phyloP scores from a whole-genome alignment of 2,888 invertebrate genomes.

The Phania funesta region DNA sequence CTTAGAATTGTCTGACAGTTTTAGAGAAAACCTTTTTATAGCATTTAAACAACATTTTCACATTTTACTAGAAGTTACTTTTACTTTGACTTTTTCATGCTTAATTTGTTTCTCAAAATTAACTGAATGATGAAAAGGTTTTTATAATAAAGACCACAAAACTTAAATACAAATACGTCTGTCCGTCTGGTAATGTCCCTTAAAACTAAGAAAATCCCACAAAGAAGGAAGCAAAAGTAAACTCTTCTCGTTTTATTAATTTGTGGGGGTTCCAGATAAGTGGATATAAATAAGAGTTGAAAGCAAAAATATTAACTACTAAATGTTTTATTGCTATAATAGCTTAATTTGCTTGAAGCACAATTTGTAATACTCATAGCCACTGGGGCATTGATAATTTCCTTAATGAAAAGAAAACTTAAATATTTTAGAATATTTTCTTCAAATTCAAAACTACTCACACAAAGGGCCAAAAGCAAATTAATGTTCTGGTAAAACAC shows the following conservation, averaged over 20 bases:
- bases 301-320: constrained; percentile 14
- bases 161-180: background rate
- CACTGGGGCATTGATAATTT: background rate
- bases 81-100: background rate
- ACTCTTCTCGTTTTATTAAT: constrained; percentile 34
- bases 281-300: background rate
- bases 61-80: background rate
- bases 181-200: background rate
- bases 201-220: background rate
- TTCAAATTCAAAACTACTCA: background rate
- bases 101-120: background rate
- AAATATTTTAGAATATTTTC: background rate
- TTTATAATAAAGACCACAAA: constrained; percentile 8
- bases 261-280: background rate
- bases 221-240: background rate
- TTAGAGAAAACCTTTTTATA: too few relatives aligned
- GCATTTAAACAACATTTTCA: too few relatives aligned
- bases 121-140: background rate
- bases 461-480: background rate
- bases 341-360: constrained; percentile 16
- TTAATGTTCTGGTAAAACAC: background rate
- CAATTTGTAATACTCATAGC: background rate
- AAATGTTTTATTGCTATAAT: constrained; percentile 30
- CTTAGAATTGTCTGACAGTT: too few relatives aligned
- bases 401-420: background rate